A percentile compares a stretch with the other conserved stretches of the same genome.
Conservation (phyloP, 2,888 invertebrate genomes). For the Hoplodrina ambigua region DNA sequence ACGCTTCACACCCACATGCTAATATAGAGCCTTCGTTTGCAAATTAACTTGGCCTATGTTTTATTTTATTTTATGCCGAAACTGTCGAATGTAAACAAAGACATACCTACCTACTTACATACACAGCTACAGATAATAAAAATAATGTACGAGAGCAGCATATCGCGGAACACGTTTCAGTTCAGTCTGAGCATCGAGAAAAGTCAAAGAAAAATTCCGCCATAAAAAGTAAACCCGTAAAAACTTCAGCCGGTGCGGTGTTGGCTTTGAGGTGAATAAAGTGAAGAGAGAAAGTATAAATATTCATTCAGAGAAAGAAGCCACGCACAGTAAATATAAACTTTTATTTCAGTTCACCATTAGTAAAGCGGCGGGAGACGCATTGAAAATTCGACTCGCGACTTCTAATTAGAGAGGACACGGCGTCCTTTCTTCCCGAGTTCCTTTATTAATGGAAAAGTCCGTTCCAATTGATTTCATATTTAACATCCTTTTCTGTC, state of each 20-base stretch:
- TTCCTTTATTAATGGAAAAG: slow-evolving; percentile 86
- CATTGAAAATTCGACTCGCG: slow-evolving; percentile 89
- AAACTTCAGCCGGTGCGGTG: slow-evolving; percentile 73
- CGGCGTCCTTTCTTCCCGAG: slow-evolving; percentile 78
- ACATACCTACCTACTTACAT: background rate
- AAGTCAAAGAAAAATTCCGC: slow-evolving; percentile 77
- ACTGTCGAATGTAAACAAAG: slow-evolving; percentile 5
- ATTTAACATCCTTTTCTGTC: slow-evolving; percentile 78
- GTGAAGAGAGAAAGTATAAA: slow-evolving; percentile 85
- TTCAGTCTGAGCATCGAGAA: slow-evolving; percentile 72
- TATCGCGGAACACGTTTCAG: slow-evolving; percentile 64
- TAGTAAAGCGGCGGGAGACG: slow-evolving; percentile 78
- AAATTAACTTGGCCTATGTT: slow-evolving; percentile 48
- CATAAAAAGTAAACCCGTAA: slow-evolving; percentile 80
- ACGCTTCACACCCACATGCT: slow-evolving; percentile 56
- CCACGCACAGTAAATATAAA: slow-evolving; percentile 89
- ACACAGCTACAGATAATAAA: slow-evolving; percentile 32
- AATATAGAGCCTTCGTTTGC: slow-evolving; percentile 47
- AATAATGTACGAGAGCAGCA: slow-evolving; percentile 52
- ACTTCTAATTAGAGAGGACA: slow-evolving; percentile 88
- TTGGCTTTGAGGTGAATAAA: slow-evolving; percentile 84
- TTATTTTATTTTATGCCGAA: slow-evolving; percentile 28
- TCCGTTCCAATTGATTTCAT: slow-evolving; percentile 86
- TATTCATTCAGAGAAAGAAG: slow-evolving; percentile 84
- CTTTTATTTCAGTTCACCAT: slow-evolving; percentile 88